Evolutionary conservation across 2,113 vertebrate species (phyloP).

Genomic region (Prietella phreatophila): DNA sequence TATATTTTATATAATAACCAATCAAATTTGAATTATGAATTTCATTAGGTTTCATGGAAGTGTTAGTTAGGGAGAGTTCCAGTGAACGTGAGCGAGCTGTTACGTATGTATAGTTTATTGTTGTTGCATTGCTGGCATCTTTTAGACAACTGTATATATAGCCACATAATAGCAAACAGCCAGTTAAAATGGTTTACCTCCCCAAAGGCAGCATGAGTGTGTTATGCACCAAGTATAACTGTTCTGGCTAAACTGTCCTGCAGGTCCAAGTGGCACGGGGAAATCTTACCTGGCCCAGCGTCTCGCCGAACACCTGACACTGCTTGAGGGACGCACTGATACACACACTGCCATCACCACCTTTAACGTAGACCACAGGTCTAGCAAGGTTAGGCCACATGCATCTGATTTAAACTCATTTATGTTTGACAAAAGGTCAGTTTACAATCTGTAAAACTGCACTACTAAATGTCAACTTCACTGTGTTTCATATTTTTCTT

Average conservation of each 20-base stretch:
- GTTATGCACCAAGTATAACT: background rate
- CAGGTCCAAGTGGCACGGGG: conserved; percentile 91
- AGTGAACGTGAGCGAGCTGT: too few species aligned
- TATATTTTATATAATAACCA: too few species aligned
- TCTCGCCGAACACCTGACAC: conserved; percentile 84
- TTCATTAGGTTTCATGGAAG: too few species aligned
- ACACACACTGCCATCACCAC: conserved; percentile 84
- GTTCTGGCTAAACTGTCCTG: background rate
- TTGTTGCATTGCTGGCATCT: too few species aligned
- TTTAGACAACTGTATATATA: background rate
- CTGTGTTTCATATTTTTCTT: background rate
- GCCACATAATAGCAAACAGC: background rate
- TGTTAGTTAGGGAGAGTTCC: too few species aligned
- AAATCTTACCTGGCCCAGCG: conserved; percentile 93
- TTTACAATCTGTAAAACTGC: background rate
- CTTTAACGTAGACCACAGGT: conserved; percentile 97
- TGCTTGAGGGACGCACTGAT: conserved; percentile 80
- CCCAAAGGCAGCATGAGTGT: background rate
- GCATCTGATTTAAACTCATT: background rate
- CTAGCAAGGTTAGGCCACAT: conserved; percentile 82
- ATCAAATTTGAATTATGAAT: too few species aligned
- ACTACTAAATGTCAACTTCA: background rate
- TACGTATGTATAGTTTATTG: too few species aligned
- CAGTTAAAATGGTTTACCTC: too few species aligned
- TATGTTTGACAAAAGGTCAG: background rate